Percentiles rank a stretch among this genome's conserved stretches.
Evolutionary conservation across 2,113 vertebrate genomes (phyloP).

Genomic region (Oceanodroma tethys): DNA sequence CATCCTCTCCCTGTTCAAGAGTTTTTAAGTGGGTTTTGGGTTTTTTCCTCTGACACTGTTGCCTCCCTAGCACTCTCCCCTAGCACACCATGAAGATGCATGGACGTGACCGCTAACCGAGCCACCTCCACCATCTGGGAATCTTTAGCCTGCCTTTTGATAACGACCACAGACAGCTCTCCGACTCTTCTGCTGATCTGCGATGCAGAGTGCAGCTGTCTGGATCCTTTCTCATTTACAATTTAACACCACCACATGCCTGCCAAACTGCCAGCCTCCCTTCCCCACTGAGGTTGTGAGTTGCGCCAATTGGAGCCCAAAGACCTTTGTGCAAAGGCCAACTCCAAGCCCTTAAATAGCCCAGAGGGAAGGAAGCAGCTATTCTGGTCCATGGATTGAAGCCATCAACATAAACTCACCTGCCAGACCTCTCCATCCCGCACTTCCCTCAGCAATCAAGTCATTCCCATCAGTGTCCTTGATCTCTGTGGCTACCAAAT

Average conservation of each 20-base stretch:
- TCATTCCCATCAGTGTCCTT: not conserved
- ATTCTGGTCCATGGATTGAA: not conserved
- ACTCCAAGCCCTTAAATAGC: not conserved
- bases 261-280: not conserved
- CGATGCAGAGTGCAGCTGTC: not conserved
- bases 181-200: not conserved
- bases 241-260: not conserved
- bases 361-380: not conserved
- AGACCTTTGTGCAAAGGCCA: not conserved
- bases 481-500: not conserved
- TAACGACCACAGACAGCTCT: not conserved
- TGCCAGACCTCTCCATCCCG: not conserved
- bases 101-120: fast-evolving
- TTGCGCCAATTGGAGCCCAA: not conserved
- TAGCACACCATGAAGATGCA: not conserved
- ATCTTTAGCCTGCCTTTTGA: not conserved
- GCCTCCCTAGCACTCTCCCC: not conserved
- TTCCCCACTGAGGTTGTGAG: not conserved
- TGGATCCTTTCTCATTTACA: not conserved
- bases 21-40: not conserved
- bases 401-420: not conserved
- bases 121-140: not conserved
- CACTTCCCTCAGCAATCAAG: not conserved
- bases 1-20: not conserved
- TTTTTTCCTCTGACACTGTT: too few relatives aligned